Base-by-base conservation (phyloP, 2,888 invertebrate species). In the Conchocele bisecta region DNA sequence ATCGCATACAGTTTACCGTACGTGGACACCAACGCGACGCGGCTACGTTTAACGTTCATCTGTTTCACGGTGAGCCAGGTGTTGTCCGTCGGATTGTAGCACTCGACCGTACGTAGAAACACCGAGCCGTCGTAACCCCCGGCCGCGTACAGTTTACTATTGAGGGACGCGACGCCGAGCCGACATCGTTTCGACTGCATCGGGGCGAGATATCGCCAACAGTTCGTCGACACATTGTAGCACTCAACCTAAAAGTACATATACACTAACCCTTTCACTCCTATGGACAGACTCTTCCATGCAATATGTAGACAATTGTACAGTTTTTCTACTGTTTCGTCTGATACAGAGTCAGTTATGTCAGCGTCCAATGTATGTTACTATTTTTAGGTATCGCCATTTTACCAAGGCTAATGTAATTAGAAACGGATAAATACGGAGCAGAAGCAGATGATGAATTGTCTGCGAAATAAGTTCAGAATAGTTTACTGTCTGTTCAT, bases 101-200 rank as follows among this genome's bases (percentile, higher is more conserved):
- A 94, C 91, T 97, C 97, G 0, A 96, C 96, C 0, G 95, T 94
- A 86, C 95, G 94, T 56, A 97, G 92, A 91, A 97, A 97, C 3
- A 94, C 94, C 66, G 94, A 94, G 1, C 96, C 96, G 91, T 97
- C 96, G 86, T 97, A 96, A 2, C 96, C 91, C 3, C 91, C 90
- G 0, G 88, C 87, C 13, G 88, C 96, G 88, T 95, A 97, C 20
- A 97, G 92, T 91, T 95, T 96, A 3, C 95, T 95, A 86, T 95
- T 95, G 3, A 96, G 92, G 28, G 95, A 94, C 0, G 96, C 95
- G 1, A 96, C 96, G 0, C 96, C 96, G 6, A 97, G 92, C 6
- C 97, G 94, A 90, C 97, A 97, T 37, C 96, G 93, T 86, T 95
- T 94, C 9, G 95, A 95, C 41, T 95, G 91, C 96, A 97, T 97